These are phyloP conservation scores for Condylura cristata DNA, from an alignment of 2,113 vertebrate genomes.

Conservation along the genomic window DNA sequence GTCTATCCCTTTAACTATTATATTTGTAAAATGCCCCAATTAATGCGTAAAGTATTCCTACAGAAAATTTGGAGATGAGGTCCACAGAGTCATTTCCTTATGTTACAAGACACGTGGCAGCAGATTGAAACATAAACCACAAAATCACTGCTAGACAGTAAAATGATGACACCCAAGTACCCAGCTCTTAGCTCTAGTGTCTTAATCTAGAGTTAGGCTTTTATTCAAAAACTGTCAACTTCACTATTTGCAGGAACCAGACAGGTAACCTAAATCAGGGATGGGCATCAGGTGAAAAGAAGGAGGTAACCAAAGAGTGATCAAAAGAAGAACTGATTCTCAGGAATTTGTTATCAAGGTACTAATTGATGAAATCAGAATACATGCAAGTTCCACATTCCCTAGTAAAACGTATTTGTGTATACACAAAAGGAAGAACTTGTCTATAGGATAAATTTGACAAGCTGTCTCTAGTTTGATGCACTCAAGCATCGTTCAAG, in stretches of 20 bases:
- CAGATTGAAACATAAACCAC: neutral
- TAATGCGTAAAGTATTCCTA: slow-evolving; percentile 24
- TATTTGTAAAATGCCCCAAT: slow-evolving; percentile 25
- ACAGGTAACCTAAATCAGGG: neutral
- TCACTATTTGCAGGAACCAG: neutral
- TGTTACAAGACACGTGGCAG: neutral
- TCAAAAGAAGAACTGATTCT: neutral
- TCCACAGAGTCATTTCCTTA: neutral
- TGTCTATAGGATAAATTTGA: neutral
- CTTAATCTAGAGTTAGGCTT: neutral
- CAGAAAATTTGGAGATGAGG: neutral
- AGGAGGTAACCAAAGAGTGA: neutral
- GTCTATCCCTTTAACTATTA: neutral
- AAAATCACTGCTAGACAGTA: neutral
- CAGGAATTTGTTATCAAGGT: neutral
- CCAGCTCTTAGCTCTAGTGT: neutral
- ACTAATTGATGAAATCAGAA: neutral
- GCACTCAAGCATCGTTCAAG: neutral
- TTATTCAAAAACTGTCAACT: neutral
- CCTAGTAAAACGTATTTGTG: neutral
- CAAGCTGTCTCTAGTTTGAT: neutral
- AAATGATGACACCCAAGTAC: neutral
- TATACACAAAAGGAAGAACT: neutral
- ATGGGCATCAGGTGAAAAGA: neutral
- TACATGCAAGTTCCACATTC: neutral